Conservation (phyloP, 2,797 vertebrate genomes). For the Heliangelus exortis region DNA sequence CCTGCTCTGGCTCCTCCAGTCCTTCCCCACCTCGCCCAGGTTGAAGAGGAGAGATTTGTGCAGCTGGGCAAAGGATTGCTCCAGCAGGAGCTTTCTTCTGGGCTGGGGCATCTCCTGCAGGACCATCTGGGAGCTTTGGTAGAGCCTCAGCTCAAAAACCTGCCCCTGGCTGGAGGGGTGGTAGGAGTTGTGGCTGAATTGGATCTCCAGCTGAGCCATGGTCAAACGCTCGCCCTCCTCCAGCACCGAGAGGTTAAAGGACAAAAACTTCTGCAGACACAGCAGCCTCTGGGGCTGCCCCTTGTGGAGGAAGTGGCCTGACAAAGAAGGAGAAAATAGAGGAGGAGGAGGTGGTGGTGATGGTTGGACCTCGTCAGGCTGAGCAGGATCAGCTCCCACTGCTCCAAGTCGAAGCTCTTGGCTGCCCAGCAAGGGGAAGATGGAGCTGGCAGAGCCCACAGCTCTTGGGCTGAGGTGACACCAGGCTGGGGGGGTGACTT, state of each 20-base stretch:
- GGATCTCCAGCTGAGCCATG: slow-evolving; percentile 87
- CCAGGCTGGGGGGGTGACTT: fast-evolving
- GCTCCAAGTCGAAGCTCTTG: neutral
- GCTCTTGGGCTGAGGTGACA: fast-evolving
- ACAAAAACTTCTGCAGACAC: slow-evolving; percentile 85
- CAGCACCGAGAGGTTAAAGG: slow-evolving; percentile 90
- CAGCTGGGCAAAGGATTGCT: slow-evolving; percentile 77
- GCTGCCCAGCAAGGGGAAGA: neutral
- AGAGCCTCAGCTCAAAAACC: slow-evolving; percentile 81
- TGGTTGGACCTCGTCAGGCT: fast-evolving
- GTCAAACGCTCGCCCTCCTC: slow-evolving; percentile 85
- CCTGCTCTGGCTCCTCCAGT: slow-evolving; percentile 69
- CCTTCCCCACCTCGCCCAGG: slow-evolving; percentile 77
- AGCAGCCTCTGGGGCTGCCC: slow-evolving; percentile 50
- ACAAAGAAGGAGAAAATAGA: neutral
- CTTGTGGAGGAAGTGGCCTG: slow-evolving; percentile 77
- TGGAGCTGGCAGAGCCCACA: neutral
- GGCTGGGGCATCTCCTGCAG: slow-evolving; percentile 35
- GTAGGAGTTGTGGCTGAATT: slow-evolving; percentile 76
- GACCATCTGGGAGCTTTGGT: slow-evolving; percentile 60
- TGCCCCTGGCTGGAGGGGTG: neutral
- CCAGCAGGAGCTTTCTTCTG: slow-evolving; percentile 78
- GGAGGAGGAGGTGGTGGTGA: neutral
- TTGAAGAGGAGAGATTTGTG: slow-evolving; percentile 79
- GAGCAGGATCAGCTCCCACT: neutral